Evolutionary conservation across 92 coral and sea anemone genomes (phyloP), one percentile per base, ranked within the genome.

Genomic region (Metridium senile): DNA sequence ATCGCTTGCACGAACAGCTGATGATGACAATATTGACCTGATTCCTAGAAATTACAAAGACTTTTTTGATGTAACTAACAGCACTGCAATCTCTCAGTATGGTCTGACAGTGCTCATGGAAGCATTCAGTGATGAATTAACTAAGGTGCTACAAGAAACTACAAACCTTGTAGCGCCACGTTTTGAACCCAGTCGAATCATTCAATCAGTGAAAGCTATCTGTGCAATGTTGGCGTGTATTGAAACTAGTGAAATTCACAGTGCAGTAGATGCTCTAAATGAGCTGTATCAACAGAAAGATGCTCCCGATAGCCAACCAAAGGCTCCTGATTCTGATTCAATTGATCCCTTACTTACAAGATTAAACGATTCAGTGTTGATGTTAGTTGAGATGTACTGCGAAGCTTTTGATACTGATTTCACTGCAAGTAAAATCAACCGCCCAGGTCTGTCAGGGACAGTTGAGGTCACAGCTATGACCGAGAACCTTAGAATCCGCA

Each of bases 341-440:
- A 62, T 96, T 17, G 76, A 74, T 21, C 66, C 59, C 43, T 82
- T 89, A 28, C 86, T 96, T 19, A 74, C 89, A 34, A 84, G 84
- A 59, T 73, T 96, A 43, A 85, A 80, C 62, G 78, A 81, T 29
- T 90, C 91, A 51, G 99, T 93, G 32, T 82, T 89, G 67, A 75
- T 85, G 33, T 81, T 96, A 39, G 91, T 93, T 2, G 97, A 96
- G 72, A 87, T 93, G 88, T 96, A 96, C 84, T 93, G 99, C 66
- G 94, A 96, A 65, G 97, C 99, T 9, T 96, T 93, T 82, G 97
- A 93, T 86, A 93, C 99, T 49, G 91, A 93, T 54, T 96, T 92
- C 82, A 85, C 93, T 17, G 90, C 93, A 25, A 87, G 89, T 61
- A 82, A 89, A 49, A 83, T 86, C 46, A 81, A 87, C 65, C 79